Evolutionary conservation across 2,797 vertebrate genomes (phyloP).

Genomic region (Echiichthys vipera): DNA sequence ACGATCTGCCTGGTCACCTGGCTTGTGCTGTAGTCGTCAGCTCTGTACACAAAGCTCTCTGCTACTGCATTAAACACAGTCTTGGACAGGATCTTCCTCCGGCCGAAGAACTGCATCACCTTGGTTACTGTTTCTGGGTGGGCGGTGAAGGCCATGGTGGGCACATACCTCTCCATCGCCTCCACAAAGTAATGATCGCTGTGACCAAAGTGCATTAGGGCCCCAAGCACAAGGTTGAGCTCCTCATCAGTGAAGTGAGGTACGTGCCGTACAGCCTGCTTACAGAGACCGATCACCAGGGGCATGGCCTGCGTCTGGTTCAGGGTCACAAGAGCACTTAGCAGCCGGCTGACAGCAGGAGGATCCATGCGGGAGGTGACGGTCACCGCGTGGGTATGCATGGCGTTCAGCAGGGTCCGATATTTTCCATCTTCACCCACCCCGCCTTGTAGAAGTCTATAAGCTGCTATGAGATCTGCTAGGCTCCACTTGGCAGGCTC

Average conservation of each 20-base stretch:
- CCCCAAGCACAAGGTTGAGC: constrained; percentile 85
- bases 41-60: constrained; percentile 88
- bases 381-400: constrained; percentile 82
- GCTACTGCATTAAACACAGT: constrained; percentile 87
- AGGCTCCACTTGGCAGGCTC: constrained; percentile 78
- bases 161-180: constrained; percentile 85
- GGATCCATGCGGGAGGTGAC: constrained; percentile 80
- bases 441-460: constrained; percentile 83
- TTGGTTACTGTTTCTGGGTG: constrained; percentile 84
- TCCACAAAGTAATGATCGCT: constrained; percentile 84
- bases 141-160: constrained; percentile 76
- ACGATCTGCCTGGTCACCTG: constrained; percentile 87
- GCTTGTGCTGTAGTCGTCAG: constrained; percentile 85
- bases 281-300: constrained; percentile 88
- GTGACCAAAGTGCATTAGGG: constrained; percentile 89
- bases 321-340: constrained; percentile 85
- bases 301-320: constrained; percentile 83
- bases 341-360: constrained; percentile 77
- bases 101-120: constrained; percentile 87
- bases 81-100: constrained; percentile 86
- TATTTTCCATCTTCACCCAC: constrained; percentile 69
- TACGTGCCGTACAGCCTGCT: constrained; percentile 83
- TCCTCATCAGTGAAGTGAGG: constrained; percentile 86
- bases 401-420: constrained; percentile 84
- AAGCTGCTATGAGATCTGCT: constrained; percentile 82